A percentile compares a stretch with the other conserved stretches of the same genome.
These are phyloP conservation scores for Hypocryptadius cinnamomeus DNA, from an alignment of 2,113 vertebrate genomes.

Conservation along the genomic window DNA sequence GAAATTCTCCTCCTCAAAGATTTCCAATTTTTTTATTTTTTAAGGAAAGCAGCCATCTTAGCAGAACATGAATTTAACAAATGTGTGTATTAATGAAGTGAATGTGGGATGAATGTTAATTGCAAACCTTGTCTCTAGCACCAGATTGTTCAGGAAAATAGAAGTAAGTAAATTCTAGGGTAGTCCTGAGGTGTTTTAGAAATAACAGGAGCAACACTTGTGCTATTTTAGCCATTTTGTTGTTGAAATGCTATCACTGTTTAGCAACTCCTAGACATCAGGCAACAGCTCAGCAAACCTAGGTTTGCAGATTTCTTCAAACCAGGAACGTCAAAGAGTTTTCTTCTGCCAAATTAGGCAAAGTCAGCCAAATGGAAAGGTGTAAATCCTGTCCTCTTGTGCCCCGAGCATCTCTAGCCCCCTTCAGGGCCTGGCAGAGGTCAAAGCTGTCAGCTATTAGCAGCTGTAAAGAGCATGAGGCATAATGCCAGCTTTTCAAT, in stretches of 20 bases:
- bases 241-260: neutral
- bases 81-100: neutral
- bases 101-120: neutral
- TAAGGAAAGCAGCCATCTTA: neutral
- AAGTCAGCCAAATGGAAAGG: conserved; percentile 31
- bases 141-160: neutral
- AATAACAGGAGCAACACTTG: neutral
- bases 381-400: conserved; percentile 5
- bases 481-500: conserved; percentile 11
- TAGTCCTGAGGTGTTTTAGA: neutral
- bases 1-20: neutral
- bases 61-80: neutral
- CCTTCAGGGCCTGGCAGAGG: neutral
- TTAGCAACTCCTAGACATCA: neutral
- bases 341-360: neutral
- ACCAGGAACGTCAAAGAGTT: neutral
- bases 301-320: neutral
- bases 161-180: neutral
- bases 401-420: neutral
- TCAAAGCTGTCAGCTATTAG: neutral
- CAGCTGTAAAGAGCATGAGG: neutral
- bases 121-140: neutral
- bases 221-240: neutral
- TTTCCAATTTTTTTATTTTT: neutral
- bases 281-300: neutral